A percentile compares a stretch with the other conserved stretches of the same genome.
Conservation (phyloP, 2,797 vertebrate species). For the Natrix natrix region DNA sequence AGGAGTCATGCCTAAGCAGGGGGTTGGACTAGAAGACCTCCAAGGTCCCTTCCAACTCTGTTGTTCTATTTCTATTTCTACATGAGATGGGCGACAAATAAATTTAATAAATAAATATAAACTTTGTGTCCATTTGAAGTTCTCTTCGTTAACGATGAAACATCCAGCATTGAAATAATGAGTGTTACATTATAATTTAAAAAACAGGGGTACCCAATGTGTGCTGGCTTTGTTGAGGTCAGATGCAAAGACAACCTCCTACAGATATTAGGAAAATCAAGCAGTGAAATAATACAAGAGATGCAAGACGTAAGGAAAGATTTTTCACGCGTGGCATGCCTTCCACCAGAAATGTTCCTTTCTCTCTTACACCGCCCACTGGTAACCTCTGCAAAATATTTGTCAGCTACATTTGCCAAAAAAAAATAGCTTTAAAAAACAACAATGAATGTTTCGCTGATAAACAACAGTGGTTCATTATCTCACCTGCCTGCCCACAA, state of each 20-base stretch:
- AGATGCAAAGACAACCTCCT: not conserved
- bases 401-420: not conserved
- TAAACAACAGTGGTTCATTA: not conserved
- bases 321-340: fast-evolving
- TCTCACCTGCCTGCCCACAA: not conserved
- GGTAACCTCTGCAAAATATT: not conserved
- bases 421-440: not conserved
- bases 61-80: not conserved
- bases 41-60: too few relatives aligned
- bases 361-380: not conserved
- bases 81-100: not conserved
- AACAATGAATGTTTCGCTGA: not conserved
- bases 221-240: not conserved
- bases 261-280: not conserved
- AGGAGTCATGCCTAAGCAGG: not conserved
- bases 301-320: not conserved
- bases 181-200: not conserved
- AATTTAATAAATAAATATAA: not conserved
- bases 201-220: not conserved
- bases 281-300: not conserved
- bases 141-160: not conserved
- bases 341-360: not conserved
- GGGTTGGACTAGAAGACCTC: too few relatives aligned
- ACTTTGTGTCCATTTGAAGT: not conserved
- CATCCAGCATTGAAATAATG: not conserved